A percentile compares a stretch with the other conserved stretches of the same genome.
phyloP scores from a whole-genome alignment of 2,113 vertebrate species.

The Clinocottus analis region DNA sequence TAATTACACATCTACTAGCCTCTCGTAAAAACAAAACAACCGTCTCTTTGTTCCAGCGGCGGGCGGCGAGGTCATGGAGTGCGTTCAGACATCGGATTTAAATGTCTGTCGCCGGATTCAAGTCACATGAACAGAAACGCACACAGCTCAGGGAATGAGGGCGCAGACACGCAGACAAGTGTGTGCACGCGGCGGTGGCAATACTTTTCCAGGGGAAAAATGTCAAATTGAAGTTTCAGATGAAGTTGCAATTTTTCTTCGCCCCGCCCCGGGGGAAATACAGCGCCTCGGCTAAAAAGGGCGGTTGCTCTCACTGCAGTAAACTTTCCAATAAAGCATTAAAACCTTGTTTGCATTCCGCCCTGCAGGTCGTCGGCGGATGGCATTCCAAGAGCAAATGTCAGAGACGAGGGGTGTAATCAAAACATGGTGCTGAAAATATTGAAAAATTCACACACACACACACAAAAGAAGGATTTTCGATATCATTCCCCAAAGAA shows the following conservation, averaged over 20 bases:
- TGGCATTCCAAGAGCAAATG: conserved; percentile 41
- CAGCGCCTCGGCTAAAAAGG: not conserved
- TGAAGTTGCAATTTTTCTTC: not conserved
- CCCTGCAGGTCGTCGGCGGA: conserved; percentile 20
- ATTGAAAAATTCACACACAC: not conserved
- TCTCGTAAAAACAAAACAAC: conserved; percentile 57
- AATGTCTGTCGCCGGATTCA: conserved; percentile 10
- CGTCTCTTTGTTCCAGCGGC: conserved; percentile 56
- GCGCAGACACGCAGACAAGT: not conserved
- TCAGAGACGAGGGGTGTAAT: conserved; percentile 25
- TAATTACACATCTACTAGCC: conserved; percentile 70
- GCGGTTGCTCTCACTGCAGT: not conserved
- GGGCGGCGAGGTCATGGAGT: conserved; percentile 51
- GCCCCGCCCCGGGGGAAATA: not conserved
- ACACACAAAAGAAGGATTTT: conserved; percentile 6
- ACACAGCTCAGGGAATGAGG: not conserved
- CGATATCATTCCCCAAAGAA: not conserved
- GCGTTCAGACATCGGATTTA: conserved; percentile 28
- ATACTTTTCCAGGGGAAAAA: not conserved
- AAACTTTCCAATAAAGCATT: conserved; percentile 11
- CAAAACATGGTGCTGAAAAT: conserved; percentile 28
- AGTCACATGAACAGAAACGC: conserved; percentile 1
- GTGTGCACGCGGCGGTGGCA: not conserved
- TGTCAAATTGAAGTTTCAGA: not conserved
- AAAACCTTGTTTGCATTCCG: conserved; percentile 21